phyloP scores from a whole-genome alignment of 2,888 invertebrate genomes.

The Tetramorium bicarinatum region DNA sequence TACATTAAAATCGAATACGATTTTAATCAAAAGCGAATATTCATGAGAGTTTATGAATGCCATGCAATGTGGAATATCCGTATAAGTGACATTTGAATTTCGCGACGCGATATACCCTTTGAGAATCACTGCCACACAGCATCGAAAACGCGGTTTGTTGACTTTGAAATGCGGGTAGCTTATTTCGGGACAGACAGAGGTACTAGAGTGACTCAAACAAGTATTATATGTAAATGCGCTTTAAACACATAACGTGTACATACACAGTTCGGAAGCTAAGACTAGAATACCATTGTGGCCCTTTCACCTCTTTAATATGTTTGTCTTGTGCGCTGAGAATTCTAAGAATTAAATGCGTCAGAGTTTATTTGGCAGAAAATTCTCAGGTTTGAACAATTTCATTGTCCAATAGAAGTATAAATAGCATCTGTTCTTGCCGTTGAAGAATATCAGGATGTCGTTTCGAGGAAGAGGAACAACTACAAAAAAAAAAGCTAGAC shows the following conservation, averaged over 20 bases:
- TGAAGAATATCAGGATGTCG: constrained; percentile 15
- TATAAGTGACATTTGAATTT: constrained; percentile 1
- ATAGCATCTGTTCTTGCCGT: neutral
- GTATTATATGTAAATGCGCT: constrained; percentile 44
- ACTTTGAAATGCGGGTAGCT: constrained; percentile 30
- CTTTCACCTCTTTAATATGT: constrained; percentile 25
- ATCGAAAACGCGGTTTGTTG: constrained; percentile 3
- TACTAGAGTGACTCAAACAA: constrained; percentile 31
- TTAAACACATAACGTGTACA: neutral
- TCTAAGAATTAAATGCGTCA: constrained; percentile 17
- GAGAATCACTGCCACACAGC: constrained; percentile 15
- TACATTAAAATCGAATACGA: neutral
- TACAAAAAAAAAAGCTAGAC: neutral
- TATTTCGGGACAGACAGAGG: constrained; percentile 42
- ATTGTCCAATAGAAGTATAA: neutral
- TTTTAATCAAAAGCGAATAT: neutral
- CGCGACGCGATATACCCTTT: neutral
- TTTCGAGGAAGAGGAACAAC: neutral
- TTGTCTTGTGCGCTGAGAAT: constrained; percentile 10
- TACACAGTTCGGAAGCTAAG: constrained; percentile 23
- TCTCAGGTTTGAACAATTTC: constrained; percentile 14
- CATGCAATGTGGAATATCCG: neutral
- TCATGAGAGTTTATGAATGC: neutral
- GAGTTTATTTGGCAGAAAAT: constrained; percentile 7
- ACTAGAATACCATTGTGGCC: constrained; percentile 9